These are phyloP conservation scores for Trichomalopsis sarcophagae DNA, from an alignment of 1,140 invertebrate species.

Conservation along the genomic window DNA sequence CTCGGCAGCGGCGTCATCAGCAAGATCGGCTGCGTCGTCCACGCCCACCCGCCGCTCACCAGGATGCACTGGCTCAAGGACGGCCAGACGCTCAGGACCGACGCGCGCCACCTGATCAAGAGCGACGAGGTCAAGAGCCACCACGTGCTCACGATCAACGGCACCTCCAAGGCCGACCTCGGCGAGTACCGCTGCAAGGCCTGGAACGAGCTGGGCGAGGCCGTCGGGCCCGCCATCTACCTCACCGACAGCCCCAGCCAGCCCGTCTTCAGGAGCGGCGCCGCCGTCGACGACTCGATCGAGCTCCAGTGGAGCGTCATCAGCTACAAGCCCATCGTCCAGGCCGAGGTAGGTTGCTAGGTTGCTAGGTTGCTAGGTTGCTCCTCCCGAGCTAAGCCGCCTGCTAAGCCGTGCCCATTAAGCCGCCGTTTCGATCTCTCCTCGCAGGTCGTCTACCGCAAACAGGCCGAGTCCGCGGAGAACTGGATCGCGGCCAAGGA, in stretches of 20 bases:
- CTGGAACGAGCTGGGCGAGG: slow-evolving; percentile 1
- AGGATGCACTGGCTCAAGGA: slow-evolving; percentile 56
- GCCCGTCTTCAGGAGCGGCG: not conserved
- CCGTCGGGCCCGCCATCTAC: not conserved
- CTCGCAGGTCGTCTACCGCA: slow-evolving; percentile 31
- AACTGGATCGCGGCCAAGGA: not conserved
- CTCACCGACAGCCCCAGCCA: slow-evolving; percentile 22
- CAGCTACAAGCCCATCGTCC: slow-evolving; percentile 41
- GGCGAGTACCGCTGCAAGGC: slow-evolving; percentile 56
- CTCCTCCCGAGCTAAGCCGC: too few relatives aligned
- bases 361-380: too few relatives aligned
- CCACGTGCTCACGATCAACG: slow-evolving; percentile 51
- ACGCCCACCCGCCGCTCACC: slow-evolving; percentile 63
- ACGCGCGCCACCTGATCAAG: slow-evolving; percentile 22
- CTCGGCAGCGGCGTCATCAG: not conserved
- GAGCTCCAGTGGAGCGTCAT: slow-evolving; percentile 16
- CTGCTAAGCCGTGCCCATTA: too few relatives aligned
- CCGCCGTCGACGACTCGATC: slow-evolving; percentile 12
- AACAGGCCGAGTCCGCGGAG: not conserved
- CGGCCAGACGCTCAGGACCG: not conserved
- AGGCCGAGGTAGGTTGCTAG: slow-evolving; percentile 20
- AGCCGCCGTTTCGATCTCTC: not conserved
- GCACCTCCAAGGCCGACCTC: slow-evolving; percentile 51
- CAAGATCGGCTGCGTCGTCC: slow-evolving; percentile 68
- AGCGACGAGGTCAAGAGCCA: slow-evolving; percentile 35